Evolutionary conservation across 2,888 invertebrate genomes (phyloP).

Genomic region (Priapulus caudatus): DNA sequence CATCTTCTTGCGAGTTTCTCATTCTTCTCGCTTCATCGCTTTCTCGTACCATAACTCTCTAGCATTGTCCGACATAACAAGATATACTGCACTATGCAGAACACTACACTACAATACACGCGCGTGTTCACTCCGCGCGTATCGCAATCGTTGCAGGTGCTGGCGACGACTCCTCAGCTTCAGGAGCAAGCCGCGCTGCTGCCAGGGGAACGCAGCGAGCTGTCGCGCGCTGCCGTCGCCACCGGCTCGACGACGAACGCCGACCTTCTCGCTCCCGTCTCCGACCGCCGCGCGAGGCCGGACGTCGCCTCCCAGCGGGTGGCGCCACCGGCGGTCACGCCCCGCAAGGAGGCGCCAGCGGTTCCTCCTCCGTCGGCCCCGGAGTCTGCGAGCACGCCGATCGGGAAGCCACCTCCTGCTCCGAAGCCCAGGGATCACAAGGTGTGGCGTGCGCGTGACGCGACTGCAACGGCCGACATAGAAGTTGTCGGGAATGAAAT

Average conservation of each 20-base stretch:
- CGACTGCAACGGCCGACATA: too few relatives aligned
- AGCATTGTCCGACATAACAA: too few relatives aligned
- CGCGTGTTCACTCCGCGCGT: too few relatives aligned
- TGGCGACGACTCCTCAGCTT: conserved; percentile 24
- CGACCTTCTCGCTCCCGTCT: conserved; percentile 1
- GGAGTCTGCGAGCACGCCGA: background rate
- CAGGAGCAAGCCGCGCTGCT: conserved; percentile 21
- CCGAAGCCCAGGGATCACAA: background rate
- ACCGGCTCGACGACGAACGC: conserved; percentile 13
- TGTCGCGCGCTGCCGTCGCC: conserved; percentile 11
- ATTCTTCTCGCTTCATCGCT: too few relatives aligned
- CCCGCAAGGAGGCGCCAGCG: conserved; percentile 11
- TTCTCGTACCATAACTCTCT: too few relatives aligned
- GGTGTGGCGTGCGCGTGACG: too few relatives aligned
- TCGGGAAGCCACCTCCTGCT: background rate
- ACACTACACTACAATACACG: too few relatives aligned
- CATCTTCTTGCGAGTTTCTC: too few relatives aligned
- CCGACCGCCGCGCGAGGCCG: conserved; percentile 27
- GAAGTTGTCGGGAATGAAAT: too few relatives aligned
- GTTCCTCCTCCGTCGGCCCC: background rate
- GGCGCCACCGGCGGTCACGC: conserved; percentile 18
- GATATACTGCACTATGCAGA: too few relatives aligned
- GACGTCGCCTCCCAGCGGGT: conserved; percentile 15
- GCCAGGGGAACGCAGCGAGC: conserved; percentile 18
- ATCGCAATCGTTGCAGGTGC: conserved; percentile 18